Percentiles rank a stretch among this genome's conserved stretches.
These are phyloP conservation scores for Scaptomyza parva DNA, from an alignment of 2,888 invertebrate genomes.

Conservation along the genomic window DNA sequence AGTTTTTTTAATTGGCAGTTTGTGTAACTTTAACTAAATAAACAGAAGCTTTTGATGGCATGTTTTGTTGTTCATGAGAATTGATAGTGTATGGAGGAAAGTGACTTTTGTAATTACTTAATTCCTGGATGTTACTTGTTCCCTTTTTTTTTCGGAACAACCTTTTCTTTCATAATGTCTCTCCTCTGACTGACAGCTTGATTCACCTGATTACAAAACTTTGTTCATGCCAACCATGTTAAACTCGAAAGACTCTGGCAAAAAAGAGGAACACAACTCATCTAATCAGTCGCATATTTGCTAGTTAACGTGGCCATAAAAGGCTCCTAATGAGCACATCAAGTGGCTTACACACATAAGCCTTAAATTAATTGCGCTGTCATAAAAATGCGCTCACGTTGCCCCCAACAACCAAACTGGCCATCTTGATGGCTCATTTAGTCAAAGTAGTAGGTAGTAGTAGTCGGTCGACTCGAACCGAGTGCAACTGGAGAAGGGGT, in stretches of 20 bases:
- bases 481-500: background rate
- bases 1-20: constrained; percentile 18
- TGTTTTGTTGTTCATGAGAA: background rate
- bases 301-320: constrained; percentile 75
- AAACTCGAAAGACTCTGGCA: constrained; percentile 3
- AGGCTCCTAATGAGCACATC: constrained; percentile 75
- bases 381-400: constrained; percentile 78
- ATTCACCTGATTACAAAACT: background rate
- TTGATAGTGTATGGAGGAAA: background rate
- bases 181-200: background rate
- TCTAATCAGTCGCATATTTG: constrained; percentile 78
- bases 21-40: constrained; percentile 9
- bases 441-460: background rate
- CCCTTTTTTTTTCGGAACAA: too few species aligned
- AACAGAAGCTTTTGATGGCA: constrained; percentile 18
- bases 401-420: constrained; percentile 16
- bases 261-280: constrained; percentile 7
- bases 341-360: constrained; percentile 80
- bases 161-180: too few species aligned
- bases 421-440: constrained; percentile 43
- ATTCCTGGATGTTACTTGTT: background rate
- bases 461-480: too few species aligned
- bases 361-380: constrained; percentile 78
- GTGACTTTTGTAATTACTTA: background rate
- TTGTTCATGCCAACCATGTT: background rate